Evolutionary conservation across 2,797 vertebrate genomes (phyloP).

Genomic region (Arvicola amphibius): DNA sequence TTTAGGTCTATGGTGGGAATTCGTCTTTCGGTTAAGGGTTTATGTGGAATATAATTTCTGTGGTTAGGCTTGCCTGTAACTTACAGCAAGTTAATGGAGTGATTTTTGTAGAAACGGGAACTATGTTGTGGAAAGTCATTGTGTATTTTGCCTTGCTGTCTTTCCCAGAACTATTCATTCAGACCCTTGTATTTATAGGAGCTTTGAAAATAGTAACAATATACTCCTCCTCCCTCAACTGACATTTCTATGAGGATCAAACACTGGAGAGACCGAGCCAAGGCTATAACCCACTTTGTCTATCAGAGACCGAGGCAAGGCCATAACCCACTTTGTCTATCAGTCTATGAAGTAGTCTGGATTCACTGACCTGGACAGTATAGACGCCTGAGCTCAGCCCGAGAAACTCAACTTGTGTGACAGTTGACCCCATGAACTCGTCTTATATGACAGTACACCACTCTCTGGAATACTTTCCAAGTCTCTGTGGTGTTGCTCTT

Average conservation of each 20-base stretch:
- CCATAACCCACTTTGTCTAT: background rate
- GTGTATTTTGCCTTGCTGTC: constrained; percentile 37
- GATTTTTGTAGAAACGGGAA: background rate
- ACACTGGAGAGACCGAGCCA: background rate
- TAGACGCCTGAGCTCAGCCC: background rate
- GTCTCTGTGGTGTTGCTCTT: background rate
- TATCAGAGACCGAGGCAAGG: background rate
- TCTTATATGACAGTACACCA: fast-evolving
- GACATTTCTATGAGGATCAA: too few species aligned
- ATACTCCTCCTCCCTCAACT: background rate
- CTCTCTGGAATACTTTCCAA: background rate
- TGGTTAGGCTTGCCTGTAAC: constrained; percentile 22
- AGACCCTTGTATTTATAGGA: background rate
- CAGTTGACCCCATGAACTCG: background rate
- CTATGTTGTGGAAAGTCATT: constrained; percentile 13
- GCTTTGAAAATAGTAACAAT: background rate
- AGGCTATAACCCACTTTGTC: background rate
- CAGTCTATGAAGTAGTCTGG: background rate
- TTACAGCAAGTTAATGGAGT: constrained; percentile 8
- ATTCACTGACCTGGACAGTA: background rate
- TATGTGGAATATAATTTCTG: constrained; percentile 20
- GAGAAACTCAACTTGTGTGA: background rate
- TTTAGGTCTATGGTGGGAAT: constrained; percentile 56
- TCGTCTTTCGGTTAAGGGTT: background rate
- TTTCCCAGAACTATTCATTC: constrained; percentile 30